Evolutionary conservation across 2,113 vertebrate genomes (phyloP).

Genomic region (Hucho hucho): DNA sequence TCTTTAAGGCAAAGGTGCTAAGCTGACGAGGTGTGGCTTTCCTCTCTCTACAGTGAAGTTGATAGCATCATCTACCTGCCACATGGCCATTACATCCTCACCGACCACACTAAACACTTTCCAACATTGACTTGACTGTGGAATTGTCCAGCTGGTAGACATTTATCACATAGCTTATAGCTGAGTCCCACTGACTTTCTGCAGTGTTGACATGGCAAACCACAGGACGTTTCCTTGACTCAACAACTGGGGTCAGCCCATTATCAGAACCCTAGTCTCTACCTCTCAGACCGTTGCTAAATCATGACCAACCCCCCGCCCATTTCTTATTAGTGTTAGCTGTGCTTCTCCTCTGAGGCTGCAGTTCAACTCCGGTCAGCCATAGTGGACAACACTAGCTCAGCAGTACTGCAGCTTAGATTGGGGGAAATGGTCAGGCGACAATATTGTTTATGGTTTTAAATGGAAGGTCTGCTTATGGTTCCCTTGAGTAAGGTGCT

Average conservation of each 20-base stretch:
- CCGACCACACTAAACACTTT: not conserved
- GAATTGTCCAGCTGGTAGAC: conserved; percentile 2
- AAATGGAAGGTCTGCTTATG: not conserved
- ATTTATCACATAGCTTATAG: not conserved
- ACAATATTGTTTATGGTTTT: not conserved
- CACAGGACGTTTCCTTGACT: conserved; percentile 3
- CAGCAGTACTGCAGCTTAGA: not conserved
- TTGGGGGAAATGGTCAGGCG: not conserved
- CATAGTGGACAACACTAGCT: not conserved
- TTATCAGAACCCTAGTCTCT: not conserved
- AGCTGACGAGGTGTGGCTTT: not conserved
- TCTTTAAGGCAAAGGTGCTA: not conserved
- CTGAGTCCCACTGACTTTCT: not conserved
- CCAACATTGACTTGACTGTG: conserved; percentile 6
- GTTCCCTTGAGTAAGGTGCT: not conserved
- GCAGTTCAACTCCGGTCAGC: not conserved
- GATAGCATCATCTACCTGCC: not conserved
- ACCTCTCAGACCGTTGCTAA: not conserved
- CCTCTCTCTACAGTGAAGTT: not conserved
- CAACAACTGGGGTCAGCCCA: conserved; percentile 8
- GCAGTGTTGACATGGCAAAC: not conserved
- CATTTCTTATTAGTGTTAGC: not conserved
- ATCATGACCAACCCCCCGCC: not conserved
- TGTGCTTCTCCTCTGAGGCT: not conserved
- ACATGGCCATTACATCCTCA: not conserved